Evolutionary conservation across 1,140 invertebrate genomes (phyloP).

Genomic region (Listronotus oregonensis): DNA sequence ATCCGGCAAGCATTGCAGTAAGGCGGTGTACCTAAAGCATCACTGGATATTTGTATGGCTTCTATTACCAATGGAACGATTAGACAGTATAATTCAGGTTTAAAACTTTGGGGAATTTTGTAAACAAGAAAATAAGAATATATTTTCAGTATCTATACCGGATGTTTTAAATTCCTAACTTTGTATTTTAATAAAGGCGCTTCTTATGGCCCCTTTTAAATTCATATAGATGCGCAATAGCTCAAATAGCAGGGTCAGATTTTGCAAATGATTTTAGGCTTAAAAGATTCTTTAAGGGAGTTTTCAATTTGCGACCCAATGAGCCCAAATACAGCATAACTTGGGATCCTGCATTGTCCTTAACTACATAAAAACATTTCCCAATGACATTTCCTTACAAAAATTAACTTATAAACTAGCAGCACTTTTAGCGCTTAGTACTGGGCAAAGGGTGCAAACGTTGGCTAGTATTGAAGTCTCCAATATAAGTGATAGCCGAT

Average conservation of each 20-base stretch:
- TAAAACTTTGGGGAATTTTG: constrained; percentile 21
- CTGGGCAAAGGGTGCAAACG: constrained; percentile 22
- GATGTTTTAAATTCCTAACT: constrained; percentile 11
- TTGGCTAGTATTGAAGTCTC: constrained; percentile 13
- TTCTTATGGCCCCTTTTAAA: constrained; percentile 21
- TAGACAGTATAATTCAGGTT: constrained; percentile 3
- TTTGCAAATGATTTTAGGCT: neutral
- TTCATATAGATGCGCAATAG: constrained; percentile 8
- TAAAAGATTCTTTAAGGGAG: constrained; percentile 27
- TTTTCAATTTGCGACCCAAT: constrained; percentile 11
- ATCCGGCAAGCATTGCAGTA: constrained; percentile 32
- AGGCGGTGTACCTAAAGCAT: neutral
- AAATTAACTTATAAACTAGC: constrained; percentile 14
- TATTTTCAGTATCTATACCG: neutral
- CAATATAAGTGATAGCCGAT: neutral
- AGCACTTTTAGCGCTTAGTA: constrained; percentile 13
- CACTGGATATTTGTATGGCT: constrained; percentile 15
- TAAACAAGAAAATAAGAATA: neutral
- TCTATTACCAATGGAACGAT: too few relatives aligned
- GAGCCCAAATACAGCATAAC: constrained; percentile 14
- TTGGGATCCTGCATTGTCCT: constrained; percentile 18
- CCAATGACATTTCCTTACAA: constrained; percentile 5
- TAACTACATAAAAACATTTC: constrained; percentile 3
- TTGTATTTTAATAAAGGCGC: constrained; percentile 17
- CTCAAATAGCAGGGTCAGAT: neutral